Conservation (phyloP, 2,797 vertebrate species). For the Ctenochaetus hawaiiensis region DNA sequence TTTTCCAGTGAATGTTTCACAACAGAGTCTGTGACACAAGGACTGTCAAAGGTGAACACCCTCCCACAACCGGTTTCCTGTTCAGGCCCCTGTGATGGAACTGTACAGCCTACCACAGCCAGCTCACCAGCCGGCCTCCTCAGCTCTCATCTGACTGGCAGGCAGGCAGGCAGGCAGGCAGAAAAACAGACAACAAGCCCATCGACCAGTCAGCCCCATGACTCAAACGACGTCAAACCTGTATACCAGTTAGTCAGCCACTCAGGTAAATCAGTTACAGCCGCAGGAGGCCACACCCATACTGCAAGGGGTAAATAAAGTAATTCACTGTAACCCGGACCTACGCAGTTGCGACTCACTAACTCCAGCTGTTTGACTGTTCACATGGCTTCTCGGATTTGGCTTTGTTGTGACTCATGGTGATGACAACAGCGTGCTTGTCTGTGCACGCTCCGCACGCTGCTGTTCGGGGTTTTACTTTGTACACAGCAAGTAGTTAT, state of each 20-base stretch:
- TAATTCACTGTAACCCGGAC: background rate
- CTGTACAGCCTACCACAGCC: constrained; percentile 34
- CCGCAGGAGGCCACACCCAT: constrained; percentile 47
- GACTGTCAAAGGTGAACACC: constrained; percentile 74
- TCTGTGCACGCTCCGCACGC: constrained; percentile 40
- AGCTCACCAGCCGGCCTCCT: constrained; percentile 8
- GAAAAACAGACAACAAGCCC: constrained; percentile 7
- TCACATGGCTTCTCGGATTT: constrained; percentile 37
- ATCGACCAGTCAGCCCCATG: background rate
- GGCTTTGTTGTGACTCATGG: constrained; percentile 54
- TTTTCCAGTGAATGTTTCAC: constrained; percentile 73
- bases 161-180: background rate
- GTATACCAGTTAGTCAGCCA: constrained; percentile 40
- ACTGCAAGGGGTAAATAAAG: background rate
- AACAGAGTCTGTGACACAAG: constrained; percentile 62
- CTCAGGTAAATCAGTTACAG: constrained; percentile 63
- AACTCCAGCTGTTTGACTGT: constrained; percentile 62
- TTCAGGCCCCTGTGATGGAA: constrained; percentile 61
- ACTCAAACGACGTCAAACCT: constrained; percentile 31
- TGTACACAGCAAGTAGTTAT: constrained; percentile 1
- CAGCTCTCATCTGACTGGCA: constrained; percentile 12
- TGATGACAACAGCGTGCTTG: constrained; percentile 48
- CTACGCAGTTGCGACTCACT: constrained; percentile 14
- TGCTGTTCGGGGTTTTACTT: constrained; percentile 28
- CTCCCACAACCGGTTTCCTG: constrained; percentile 78